Percentiles rank a stretch among this genome's conserved stretches.
Evolutionary conservation across 1,140 invertebrate species (phyloP).

Genomic region (Sarcophaga peregrina): DNA sequence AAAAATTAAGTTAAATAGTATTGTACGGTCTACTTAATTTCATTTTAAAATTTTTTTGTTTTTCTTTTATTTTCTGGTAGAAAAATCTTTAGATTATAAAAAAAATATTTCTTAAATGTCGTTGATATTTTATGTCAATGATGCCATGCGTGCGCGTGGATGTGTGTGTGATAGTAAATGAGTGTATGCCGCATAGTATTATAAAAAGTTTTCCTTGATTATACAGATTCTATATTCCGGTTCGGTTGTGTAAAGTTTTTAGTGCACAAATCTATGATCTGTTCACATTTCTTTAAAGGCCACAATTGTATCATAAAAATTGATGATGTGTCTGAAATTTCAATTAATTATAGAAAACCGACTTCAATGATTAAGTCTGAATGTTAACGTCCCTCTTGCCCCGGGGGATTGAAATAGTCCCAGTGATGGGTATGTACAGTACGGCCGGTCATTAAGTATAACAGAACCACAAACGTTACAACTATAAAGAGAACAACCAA

Average conservation of each 20-base stretch:
- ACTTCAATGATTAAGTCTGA: no score
- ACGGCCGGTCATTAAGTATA: constrained; percentile 70
- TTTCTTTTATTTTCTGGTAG: background rate
- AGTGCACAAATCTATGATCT: background rate
- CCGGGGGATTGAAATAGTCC: constrained; percentile 85
- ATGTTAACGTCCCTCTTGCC: constrained; percentile 61
- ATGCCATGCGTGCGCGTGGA: background rate
- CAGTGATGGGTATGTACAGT: constrained; percentile 82
- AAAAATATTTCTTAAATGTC: constrained; percentile 24
- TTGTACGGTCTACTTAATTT: background rate
- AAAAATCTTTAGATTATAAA: constrained; percentile 8
- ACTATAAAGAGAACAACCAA: constrained; percentile 80
- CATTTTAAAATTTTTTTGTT: background rate
- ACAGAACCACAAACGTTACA: constrained; percentile 74
- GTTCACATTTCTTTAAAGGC: constrained; percentile 7
- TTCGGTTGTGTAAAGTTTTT: background rate
- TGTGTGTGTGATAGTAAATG: background rate
- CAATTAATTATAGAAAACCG: constrained; percentile 46
- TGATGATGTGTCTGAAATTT: background rate
- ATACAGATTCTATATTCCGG: background rate
- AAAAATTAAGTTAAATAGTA: background rate
- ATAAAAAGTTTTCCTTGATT: background rate
- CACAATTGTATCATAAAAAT: background rate
- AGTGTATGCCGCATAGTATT: background rate
- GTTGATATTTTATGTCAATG: background rate